These are phyloP conservation scores for Protophormia terraenovae DNA, from an alignment of 2,888 invertebrate species.

Conservation along the genomic window DNA sequence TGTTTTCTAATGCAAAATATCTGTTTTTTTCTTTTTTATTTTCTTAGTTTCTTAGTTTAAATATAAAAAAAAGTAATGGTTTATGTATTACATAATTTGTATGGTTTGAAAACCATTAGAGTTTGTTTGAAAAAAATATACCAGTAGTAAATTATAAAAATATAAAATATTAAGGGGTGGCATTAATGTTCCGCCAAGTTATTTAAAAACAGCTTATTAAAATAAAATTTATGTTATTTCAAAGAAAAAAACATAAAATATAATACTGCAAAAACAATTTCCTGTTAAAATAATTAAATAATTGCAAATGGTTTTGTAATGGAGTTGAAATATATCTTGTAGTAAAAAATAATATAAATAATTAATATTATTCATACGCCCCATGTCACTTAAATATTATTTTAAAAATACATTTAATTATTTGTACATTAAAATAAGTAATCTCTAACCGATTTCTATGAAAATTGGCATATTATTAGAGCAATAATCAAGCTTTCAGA, in stretches of 20 bases:
- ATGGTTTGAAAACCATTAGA: neutral
- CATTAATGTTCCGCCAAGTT: slow-evolving; percentile 17
- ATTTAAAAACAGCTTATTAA: neutral
- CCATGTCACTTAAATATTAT: too few species aligned
- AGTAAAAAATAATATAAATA: too few species aligned
- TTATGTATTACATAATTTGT: neutral
- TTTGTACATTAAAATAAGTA: too few species aligned
- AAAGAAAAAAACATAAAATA: neutral
- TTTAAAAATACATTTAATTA: too few species aligned
- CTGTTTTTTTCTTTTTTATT: neutral
- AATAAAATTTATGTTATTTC: neutral
- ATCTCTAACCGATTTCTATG: too few species aligned
- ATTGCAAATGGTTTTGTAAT: too few species aligned
- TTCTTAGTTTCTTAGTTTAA: neutral
- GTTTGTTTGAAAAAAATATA: neutral
- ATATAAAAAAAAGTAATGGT: neutral
- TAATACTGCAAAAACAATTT: neutral
- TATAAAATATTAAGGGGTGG: neutral
- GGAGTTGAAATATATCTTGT: too few species aligned
- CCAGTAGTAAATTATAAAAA: neutral
- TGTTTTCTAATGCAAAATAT: slow-evolving; percentile 33
- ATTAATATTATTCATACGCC: too few species aligned
- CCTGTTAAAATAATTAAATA: neutral
- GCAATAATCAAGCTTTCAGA: too few species aligned
- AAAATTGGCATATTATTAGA: too few species aligned